phyloP scores from a whole-genome alignment of 2,888 invertebrate genomes.

The Phyllotreta cruciferae region DNA sequence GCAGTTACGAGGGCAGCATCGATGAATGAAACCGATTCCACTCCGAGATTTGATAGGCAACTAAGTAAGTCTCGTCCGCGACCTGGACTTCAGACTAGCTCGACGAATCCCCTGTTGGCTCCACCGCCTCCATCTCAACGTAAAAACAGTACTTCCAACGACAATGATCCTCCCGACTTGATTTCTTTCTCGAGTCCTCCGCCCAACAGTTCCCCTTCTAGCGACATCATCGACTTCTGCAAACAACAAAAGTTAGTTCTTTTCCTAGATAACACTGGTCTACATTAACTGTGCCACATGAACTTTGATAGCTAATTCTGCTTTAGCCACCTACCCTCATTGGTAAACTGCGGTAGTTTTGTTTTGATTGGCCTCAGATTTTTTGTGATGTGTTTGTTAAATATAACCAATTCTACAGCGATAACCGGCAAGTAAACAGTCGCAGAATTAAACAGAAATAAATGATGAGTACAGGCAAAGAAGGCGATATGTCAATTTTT shows the following conservation, averaged over 20 bases:
- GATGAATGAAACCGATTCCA: constrained; percentile 56
- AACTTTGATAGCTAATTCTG: too few species aligned
- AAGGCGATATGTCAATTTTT: too few species aligned
- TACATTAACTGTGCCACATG: too few species aligned
- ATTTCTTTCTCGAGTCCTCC: constrained; percentile 76
- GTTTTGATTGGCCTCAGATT: too few species aligned
- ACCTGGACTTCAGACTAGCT: constrained; percentile 64
- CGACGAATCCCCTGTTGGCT: constrained; percentile 60
- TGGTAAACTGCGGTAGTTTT: too few species aligned
- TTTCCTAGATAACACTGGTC: too few species aligned
- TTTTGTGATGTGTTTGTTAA: too few species aligned
- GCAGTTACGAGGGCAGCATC: constrained; percentile 56
- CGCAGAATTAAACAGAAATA: too few species aligned
- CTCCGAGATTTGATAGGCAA: constrained; percentile 55
- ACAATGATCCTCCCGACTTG: constrained; percentile 66
- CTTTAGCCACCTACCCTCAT: too few species aligned
- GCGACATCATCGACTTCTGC: constrained; percentile 67
- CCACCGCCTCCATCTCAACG: constrained; percentile 59
- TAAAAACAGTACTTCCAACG: constrained; percentile 59
- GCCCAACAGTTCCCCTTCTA: constrained; percentile 63
- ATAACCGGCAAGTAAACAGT: too few species aligned
- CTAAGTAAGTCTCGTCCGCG: constrained; percentile 65
- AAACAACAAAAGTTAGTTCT: constrained; percentile 63
- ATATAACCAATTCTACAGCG: too few species aligned
- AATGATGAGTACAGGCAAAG: too few species aligned